Conservation (phyloP, 2,113 vertebrate species). For the Phyllopteryx taeniolatus region DNA sequence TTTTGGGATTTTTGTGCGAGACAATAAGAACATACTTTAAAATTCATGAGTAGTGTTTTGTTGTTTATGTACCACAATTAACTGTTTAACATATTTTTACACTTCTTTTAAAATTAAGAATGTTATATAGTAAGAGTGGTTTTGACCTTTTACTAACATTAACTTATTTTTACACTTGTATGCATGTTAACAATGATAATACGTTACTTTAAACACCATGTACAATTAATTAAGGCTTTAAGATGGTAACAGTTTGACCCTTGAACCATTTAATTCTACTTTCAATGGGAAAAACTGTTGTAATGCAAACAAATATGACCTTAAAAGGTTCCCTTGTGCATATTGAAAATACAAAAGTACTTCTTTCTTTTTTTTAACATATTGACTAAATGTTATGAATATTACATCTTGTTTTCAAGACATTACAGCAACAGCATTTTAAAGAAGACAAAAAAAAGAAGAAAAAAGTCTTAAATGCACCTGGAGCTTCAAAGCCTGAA, state of each 20-base stretch:
- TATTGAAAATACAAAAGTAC: background rate
- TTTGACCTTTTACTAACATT: background rate
- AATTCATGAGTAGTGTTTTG: background rate
- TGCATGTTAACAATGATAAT: background rate
- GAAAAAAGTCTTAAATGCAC: constrained; percentile 55
- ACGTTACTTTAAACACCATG: background rate
- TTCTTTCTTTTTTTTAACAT: background rate
- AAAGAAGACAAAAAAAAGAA: constrained; percentile 34
- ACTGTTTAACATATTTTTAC: background rate
- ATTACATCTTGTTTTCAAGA: background rate
- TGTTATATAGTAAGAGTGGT: background rate
- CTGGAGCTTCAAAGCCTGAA: constrained; percentile 62
- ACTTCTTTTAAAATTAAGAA: background rate
- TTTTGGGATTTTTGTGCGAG: too few relatives aligned
- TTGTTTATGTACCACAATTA: background rate
- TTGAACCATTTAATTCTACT: background rate
- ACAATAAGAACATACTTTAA: background rate
- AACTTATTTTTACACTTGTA: background rate
- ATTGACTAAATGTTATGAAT: background rate
- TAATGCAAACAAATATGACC: background rate
- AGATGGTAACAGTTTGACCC: background rate
- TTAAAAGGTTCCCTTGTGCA: background rate
- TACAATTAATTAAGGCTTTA: background rate
- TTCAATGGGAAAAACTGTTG: background rate
- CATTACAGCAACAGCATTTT: constrained; percentile 25